phyloP scores from a whole-genome alignment of 2,888 invertebrate genomes.

The Chaetoderma sp. region DNA sequence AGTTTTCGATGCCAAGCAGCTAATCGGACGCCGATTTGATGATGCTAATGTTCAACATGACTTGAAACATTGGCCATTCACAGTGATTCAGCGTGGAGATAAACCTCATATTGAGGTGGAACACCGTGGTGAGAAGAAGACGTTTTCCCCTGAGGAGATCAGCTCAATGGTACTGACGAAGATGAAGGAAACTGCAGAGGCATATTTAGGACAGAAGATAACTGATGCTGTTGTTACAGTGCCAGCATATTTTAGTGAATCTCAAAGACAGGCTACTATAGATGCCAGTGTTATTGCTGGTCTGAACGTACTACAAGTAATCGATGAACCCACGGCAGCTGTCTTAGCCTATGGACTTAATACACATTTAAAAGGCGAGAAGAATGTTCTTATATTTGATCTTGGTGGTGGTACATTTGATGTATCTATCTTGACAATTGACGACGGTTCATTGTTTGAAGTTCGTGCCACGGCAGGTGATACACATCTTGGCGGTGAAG shows the following conservation, averaged over 20 bases:
- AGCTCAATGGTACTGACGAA: slow-evolving; percentile 90
- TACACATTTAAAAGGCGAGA: too few relatives aligned
- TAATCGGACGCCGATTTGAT: slow-evolving; percentile 39
- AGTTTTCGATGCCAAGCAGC: slow-evolving; percentile 67
- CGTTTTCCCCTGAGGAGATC: slow-evolving; percentile 88
- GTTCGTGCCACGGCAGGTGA: too few relatives aligned
- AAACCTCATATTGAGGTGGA: slow-evolving; percentile 13
- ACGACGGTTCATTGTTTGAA: too few relatives aligned
- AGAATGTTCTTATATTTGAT: too few relatives aligned
- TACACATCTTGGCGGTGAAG: too few relatives aligned
- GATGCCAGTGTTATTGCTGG: too few relatives aligned
- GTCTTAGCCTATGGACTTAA: too few relatives aligned
- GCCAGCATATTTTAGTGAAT: slow-evolving; percentile 70
- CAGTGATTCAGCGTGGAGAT: slow-evolving; percentile 30
- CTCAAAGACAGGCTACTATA: too few relatives aligned
- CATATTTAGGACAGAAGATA: slow-evolving; percentile 74
- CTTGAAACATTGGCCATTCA: slow-evolving; percentile 46
- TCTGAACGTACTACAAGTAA: too few relatives aligned
- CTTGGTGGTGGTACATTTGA: neutral
- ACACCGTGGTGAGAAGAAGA: slow-evolving; percentile 83
- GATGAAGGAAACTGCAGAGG: slow-evolving; percentile 78
- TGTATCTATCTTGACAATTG: neutral
- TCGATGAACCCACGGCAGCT: too few relatives aligned
- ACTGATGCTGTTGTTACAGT: slow-evolving; percentile 67
- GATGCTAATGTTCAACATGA: slow-evolving; percentile 38